These are phyloP conservation scores for Hiodon tergisus DNA, from an alignment of 2,113 vertebrate genomes.

Conservation along the genomic window DNA sequence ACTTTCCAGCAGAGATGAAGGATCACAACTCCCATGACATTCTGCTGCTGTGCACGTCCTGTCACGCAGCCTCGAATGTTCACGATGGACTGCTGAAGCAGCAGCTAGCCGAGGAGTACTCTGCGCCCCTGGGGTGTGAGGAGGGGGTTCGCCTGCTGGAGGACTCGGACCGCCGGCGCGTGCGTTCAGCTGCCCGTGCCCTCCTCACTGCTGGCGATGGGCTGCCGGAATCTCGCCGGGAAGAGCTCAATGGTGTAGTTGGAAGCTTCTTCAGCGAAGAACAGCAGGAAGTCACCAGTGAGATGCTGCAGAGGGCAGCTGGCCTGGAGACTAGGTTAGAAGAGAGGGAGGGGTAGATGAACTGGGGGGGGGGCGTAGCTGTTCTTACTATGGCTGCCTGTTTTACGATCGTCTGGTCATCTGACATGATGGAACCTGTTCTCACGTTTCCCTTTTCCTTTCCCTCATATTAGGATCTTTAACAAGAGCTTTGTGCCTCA, in stretches of 20 bases:
- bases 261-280: constrained; percentile 59
- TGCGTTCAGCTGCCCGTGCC: constrained; percentile 84
- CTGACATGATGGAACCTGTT: background rate
- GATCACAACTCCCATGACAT: constrained; percentile 97
- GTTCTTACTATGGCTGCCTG: background rate
- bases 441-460: background rate
- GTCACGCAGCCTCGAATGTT: constrained; percentile 87
- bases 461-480: constrained; percentile 68
- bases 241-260: constrained; percentile 72
- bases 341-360: background rate
- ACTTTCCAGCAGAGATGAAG: constrained; percentile 95
- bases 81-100: constrained; percentile 87
- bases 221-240: constrained; percentile 68
- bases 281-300: constrained; percentile 26
- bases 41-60: constrained; percentile 87
- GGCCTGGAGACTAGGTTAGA: constrained; percentile 81
- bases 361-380: background rate
- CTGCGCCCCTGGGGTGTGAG: constrained; percentile 84
- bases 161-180: constrained; percentile 76
- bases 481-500: constrained; percentile 86
- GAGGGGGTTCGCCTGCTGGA: constrained; percentile 80
- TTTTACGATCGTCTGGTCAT: too few species aligned
- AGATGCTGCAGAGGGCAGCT: constrained; percentile 75
- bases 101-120: constrained; percentile 76
- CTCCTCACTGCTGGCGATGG: constrained; percentile 73